Base-by-base conservation (phyloP, 2,888 invertebrate species). In the Catotricha subobsoleta region DNA sequence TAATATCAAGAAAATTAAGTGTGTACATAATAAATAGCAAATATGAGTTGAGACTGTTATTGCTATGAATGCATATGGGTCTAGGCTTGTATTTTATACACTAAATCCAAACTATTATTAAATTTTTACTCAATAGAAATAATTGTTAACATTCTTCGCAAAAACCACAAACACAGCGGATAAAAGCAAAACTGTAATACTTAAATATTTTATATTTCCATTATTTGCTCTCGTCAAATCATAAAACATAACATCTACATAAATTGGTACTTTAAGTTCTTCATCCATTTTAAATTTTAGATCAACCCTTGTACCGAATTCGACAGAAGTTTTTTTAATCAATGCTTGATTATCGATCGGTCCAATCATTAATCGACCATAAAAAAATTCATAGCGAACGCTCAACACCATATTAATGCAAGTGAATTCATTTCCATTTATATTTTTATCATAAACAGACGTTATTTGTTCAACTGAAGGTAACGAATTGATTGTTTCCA, bases 341-440 rank as follows among this genome's bases (percentile, higher is more conserved):
- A 60, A 27, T 31, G 50, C 49, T 38, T 62, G 62, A 43, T 55
- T 50, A 0, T 46, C 42, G 3, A 51, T 42, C 1, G 47, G 51
- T 15, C 45, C 21, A 8, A 49, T 30, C 0, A 42, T 35, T 10
- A 47, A 34, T 2, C 45, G 46, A 2, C 49, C 51, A 16, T 53
- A 51, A 30, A 54, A 49, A 45, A 62, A 59, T 40, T 59, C 55
- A 46, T 56, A 60, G 10, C 49, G 47, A 6, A 56, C 47, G 33
- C 50, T 54, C 2, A 62, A 46, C 7, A 58, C 42, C 44, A 62
- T 54, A 47, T 62, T 62, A 23, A 53, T 53, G 31, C 62, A 62
- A n/a, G 47, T 49, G 18, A 62, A 57, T 15, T 40, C 38, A 2
- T 43, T 31, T 21, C 27, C 37, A 5, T 20, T 33, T 1, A 48